Evolutionary conservation across 2,888 invertebrate species (phyloP), one percentile per base, ranked within the genome.

Genomic region (Colostygia pectinataria): DNA sequence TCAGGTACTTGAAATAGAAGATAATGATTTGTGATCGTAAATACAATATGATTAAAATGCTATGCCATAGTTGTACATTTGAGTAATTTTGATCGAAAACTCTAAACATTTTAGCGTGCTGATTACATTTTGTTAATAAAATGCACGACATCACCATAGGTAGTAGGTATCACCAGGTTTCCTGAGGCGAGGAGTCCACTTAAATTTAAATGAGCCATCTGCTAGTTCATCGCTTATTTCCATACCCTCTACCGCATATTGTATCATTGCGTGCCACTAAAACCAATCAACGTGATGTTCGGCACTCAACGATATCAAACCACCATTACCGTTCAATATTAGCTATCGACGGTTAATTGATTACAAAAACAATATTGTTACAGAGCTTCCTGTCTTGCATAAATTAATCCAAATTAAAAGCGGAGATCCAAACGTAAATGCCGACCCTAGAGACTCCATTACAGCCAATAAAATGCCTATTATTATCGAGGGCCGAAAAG

Each of bases 401-500:
- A 80, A 83, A 81, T 85, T 86, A 84, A 83, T 84, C 77, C 71
- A 74, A 85, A 87, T 89, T 87, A 84, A 87, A 87, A 85, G 83
- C 74, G 70, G 74, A 73, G 68, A 74, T 68, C 80, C 78, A 76
- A 83, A 82, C 77, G 77, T 84, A 83, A 80, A 74, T 75, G 74
- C 56, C 73, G 82, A 81, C 89, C 89, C 89, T 88, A 88, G 89
- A 90, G 89, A 90, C 89, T 90, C 83, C 86, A 90, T 90, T 89
- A 90, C 78, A 72, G 80, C 86, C 81, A 88, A 89, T 90, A 88
- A 90, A 90, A 90, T 89, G 88, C 84, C 88, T 88, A 88, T 90
- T 89, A 89, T 89, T 88, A 88, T 88, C 88, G 86, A 87, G 88
- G 86, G 85, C 83, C 87, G 83, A 89, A 90, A 89, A 87, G 82